Evolutionary conservation across 2,888 invertebrate species (phyloP), one percentile per base, ranked within the genome.

Genomic region (Zootermopsis nevadensis): DNA sequence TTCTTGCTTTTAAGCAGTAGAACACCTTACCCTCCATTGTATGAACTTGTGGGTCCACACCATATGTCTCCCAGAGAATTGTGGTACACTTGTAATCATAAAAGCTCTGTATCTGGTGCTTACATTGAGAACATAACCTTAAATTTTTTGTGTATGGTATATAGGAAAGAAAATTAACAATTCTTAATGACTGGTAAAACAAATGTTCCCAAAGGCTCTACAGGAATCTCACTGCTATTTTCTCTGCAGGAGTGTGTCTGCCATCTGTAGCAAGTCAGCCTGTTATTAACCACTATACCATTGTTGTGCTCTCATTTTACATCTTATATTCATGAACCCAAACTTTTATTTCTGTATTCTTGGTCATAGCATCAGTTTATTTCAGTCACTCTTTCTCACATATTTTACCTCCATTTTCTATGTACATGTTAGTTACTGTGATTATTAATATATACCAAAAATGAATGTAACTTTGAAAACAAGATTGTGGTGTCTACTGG

Each of bases 251-350:
- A 38, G 38, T 33, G 30, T n/a, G 30, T 33, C 42, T 53, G 77
- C 33, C 77, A 77, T 60, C 60, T 66, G 48, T 76, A 42, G 76
- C n/a, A 76, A 42, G 42, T 30, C 24, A 27, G 66, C 35, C 60
- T 60, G 35, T 79, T n/a, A 55, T 66, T 79, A 42, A 38, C 38
- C 38, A 79, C 31, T 79, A 79, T n/a, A n/a, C n/a, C 79, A 79
- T 60, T 33, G n/a, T 66, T 79, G 79, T 79, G 79, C 66, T 66
- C 79, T 79, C 66, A 35, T 79, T 27, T 35, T 35, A 27, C 77
- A 30, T 38, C 10, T 74, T 74, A 15, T 19, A 48, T 12, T 19
- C 48, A 48, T 15, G 15, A 42, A 42, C 15, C 42, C 42, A 12
- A 15, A 15, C 10, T 15, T 1, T 42, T 15, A 42, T 42, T 42